phyloP scores from a whole-genome alignment of 2,888 invertebrate species.

The Hipparchia semele region DNA sequence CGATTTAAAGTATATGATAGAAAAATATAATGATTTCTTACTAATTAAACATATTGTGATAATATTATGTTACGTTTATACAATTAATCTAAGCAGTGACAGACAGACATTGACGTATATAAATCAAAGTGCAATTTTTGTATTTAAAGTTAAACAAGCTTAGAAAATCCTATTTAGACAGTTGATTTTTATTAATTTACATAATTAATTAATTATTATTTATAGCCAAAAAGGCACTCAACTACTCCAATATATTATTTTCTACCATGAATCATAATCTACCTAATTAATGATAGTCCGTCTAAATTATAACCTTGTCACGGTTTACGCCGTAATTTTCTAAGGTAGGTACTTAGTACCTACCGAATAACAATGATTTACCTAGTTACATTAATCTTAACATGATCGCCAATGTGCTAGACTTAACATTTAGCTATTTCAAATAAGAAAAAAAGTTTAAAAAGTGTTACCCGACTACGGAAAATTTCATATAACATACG shows the following conservation, averaged over 20 bases:
- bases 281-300: slow-evolving; percentile 2
- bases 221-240: neutral
- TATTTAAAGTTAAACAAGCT: neutral
- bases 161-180: neutral
- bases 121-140: neutral
- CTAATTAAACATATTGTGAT: neutral
- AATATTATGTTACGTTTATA: neutral
- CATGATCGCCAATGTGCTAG: too few species aligned
- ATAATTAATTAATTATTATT: neutral
- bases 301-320: neutral
- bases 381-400: neutral
- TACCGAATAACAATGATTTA: neutral
- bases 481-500: too few species aligned
- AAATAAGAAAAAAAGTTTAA: too few species aligned
- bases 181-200: neutral
- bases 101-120: neutral
- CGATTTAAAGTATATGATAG: too few species aligned
- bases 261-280: neutral
- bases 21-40: neutral
- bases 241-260: slow-evolving; percentile 3
- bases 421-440: too few species aligned
- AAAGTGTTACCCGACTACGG: too few species aligned
- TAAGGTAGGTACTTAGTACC: neutral
- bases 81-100: too few species aligned
- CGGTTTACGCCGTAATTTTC: neutral